A percentile compares a stretch with the other conserved stretches of the same genome.
Conservation (phyloP, 2,888 invertebrate species). For the Barypeithes pellucidus region DNA sequence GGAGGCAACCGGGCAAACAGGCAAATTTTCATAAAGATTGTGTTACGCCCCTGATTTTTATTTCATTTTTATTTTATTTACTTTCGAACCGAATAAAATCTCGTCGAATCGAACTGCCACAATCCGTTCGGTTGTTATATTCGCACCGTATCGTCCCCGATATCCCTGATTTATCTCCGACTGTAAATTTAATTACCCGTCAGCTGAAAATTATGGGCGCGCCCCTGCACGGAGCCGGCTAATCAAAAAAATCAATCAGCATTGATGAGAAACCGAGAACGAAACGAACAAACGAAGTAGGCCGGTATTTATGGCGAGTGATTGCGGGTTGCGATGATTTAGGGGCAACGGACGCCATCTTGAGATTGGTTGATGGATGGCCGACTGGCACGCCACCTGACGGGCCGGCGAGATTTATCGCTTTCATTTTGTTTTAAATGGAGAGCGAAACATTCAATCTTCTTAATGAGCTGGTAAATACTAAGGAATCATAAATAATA, state of each 20-base stretch:
- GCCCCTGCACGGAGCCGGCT: conserved; percentile 50
- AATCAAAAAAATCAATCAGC: conserved; percentile 55
- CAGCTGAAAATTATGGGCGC: conserved; percentile 51
- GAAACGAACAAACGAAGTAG: conserved; percentile 54
- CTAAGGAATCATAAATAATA: conserved; percentile 1
- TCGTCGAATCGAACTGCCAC: conserved; percentile 24
- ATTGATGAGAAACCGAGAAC: conserved; percentile 53
- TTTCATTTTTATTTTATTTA: too few species aligned
- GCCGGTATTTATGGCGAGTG: conserved; percentile 63
- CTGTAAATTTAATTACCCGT: conserved; percentile 54
- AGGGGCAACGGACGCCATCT: conserved; percentile 61
- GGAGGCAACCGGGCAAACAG: too few species aligned
- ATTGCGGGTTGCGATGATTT: conserved; percentile 65
- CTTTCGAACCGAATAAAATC: conserved; percentile 27
- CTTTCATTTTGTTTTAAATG: conserved; percentile 37
- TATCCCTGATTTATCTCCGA: conserved; percentile 47
- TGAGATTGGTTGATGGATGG: conserved; percentile 61
- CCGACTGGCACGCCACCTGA: conserved; percentile 63
- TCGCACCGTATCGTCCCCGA: conserved; percentile 36
- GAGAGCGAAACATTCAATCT: conserved; percentile 23
- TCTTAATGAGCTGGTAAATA: conserved; percentile 32
- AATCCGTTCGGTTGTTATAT: conserved; percentile 34
- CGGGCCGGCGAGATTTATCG: conserved; percentile 44
- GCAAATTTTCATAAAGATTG: too few species aligned
- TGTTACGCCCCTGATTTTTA: too few species aligned